Conservation (phyloP, 2,113 vertebrate genomes). For the Melanostigma gelatinosum region DNA sequence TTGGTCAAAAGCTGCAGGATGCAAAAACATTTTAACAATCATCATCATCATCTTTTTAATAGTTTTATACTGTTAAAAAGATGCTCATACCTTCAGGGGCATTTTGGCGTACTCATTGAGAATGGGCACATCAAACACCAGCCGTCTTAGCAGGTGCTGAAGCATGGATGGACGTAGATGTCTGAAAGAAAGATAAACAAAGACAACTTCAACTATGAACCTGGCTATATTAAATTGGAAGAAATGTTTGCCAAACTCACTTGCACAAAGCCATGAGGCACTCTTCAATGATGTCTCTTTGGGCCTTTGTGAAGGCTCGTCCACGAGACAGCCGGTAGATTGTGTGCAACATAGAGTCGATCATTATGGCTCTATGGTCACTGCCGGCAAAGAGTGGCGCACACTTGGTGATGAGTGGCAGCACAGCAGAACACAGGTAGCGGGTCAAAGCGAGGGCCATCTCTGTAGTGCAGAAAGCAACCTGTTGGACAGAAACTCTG, state of each 20-base stretch:
- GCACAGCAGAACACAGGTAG: slow-evolving; percentile 91
- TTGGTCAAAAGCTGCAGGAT: slow-evolving; percentile 90
- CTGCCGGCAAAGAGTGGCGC: slow-evolving; percentile 93
- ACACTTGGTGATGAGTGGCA: slow-evolving; percentile 96
- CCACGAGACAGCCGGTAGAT: slow-evolving; percentile 94
- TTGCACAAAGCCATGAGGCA: slow-evolving; percentile 96
- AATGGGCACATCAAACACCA: slow-evolving; percentile 95
- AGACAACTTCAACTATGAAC: slow-evolving; percentile 4
- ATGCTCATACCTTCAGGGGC: slow-evolving; percentile 88
- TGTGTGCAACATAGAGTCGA: slow-evolving; percentile 97
- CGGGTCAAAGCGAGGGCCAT: slow-evolving; percentile 96
- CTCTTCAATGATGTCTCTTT: slow-evolving; percentile 94
- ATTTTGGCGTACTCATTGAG: slow-evolving; percentile 95
- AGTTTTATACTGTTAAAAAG: neutral
- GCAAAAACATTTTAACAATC: neutral
- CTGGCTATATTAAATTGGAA: neutral
- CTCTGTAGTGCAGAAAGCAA: slow-evolving; percentile 93
- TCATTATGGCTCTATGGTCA: slow-evolving; percentile 96
- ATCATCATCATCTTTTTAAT: neutral
- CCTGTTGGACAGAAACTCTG: slow-evolving; percentile 74
- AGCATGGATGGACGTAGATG: slow-evolving; percentile 93
- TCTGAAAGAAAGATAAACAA: slow-evolving; percentile 69
- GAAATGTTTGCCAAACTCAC: slow-evolving; percentile 66
- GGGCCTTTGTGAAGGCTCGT: slow-evolving; percentile 95
- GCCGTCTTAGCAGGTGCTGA: slow-evolving; percentile 90